phyloP scores from a whole-genome alignment of 2,113 vertebrate species.

The Zosterops lateralis region DNA sequence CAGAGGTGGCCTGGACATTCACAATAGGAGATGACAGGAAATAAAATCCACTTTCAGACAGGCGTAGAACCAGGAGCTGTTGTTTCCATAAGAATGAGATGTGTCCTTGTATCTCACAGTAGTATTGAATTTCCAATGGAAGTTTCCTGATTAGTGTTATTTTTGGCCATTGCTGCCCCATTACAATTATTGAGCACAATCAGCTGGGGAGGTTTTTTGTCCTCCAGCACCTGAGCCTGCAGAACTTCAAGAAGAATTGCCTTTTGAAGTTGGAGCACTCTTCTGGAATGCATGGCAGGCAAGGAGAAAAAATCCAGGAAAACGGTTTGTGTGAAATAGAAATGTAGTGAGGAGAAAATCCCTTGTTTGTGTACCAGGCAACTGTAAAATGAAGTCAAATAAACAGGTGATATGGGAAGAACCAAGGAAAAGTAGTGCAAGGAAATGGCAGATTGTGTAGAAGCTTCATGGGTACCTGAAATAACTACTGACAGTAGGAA shows the following conservation, averaged over 20 bases:
- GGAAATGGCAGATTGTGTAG: too few relatives aligned
- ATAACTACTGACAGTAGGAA: too few relatives aligned
- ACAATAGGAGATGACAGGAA: background rate
- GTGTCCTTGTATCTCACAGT: background rate
- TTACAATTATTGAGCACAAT: background rate
- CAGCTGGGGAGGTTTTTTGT: background rate
- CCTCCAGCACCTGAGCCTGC: background rate
- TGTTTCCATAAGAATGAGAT: background rate
- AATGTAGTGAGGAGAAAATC: background rate
- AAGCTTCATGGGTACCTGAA: too few relatives aligned
- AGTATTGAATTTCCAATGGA: background rate
- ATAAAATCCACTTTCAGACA: background rate
- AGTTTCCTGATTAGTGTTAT: background rate
- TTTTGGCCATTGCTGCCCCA: background rate
- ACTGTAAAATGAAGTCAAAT: too few relatives aligned
- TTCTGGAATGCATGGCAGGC: background rate
- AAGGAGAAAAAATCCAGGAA: background rate
- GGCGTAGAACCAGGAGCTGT: background rate
- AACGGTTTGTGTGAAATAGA: background rate
- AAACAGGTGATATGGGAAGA: too few relatives aligned
- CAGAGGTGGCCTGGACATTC: background rate
- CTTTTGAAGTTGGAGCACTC: background rate
- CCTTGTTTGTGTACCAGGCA: too few relatives aligned
- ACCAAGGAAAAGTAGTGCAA: too few relatives aligned
- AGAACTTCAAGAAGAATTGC: background rate